Conservation (phyloP, 2,797 vertebrate species). For the Gephyroberyx darwinii region DNA sequence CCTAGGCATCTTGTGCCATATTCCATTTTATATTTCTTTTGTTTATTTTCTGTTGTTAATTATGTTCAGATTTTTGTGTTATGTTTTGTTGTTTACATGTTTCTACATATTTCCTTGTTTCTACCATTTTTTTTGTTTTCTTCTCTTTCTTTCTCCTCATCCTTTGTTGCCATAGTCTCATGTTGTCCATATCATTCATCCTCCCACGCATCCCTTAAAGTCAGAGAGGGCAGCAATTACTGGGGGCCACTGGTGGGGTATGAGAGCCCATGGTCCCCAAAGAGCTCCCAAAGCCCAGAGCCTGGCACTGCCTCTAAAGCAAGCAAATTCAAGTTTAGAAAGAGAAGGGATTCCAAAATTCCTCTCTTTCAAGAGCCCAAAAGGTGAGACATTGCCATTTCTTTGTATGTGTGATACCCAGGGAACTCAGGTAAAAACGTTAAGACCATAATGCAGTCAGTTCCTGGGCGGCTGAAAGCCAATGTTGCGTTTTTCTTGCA, state of each 20-base stretch:
- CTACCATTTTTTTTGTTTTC: slow-evolving; percentile 76
- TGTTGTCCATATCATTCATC: slow-evolving; percentile 83
- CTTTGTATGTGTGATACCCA: slow-evolving; percentile 45
- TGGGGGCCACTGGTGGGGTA: slow-evolving; percentile 87
- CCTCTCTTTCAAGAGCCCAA: slow-evolving; percentile 85
- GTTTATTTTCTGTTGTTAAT: slow-evolving; percentile 31
- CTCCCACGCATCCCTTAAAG: slow-evolving; percentile 89
- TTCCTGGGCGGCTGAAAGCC: slow-evolving; percentile 34
- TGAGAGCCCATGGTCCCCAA: slow-evolving; percentile 73
- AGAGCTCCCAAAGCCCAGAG: slow-evolving; percentile 85
- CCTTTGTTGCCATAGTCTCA: slow-evolving; percentile 83
- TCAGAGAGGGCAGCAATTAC: slow-evolving; percentile 93
- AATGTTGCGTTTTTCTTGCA: slow-evolving; percentile 15
- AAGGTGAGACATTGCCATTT: slow-evolving; percentile 88
- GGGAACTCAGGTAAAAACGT: slow-evolving; percentile 22
- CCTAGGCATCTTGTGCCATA: slow-evolving; percentile 30
- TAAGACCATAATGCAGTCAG: slow-evolving; percentile 13
- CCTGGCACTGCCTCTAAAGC: slow-evolving; percentile 86
- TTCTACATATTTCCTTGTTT: slow-evolving; percentile 75
- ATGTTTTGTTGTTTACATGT: slow-evolving; percentile 53
- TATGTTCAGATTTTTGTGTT: slow-evolving; percentile 45
- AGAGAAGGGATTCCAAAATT: slow-evolving; percentile 93
- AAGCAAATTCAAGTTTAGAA: slow-evolving; percentile 97
- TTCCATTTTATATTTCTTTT: slow-evolving; percentile 45
- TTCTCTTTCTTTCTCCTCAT: slow-evolving; percentile 63